Evolutionary conservation across 1,140 invertebrate genomes (phyloP).

Genomic region (Archivesica marissinica): DNA sequence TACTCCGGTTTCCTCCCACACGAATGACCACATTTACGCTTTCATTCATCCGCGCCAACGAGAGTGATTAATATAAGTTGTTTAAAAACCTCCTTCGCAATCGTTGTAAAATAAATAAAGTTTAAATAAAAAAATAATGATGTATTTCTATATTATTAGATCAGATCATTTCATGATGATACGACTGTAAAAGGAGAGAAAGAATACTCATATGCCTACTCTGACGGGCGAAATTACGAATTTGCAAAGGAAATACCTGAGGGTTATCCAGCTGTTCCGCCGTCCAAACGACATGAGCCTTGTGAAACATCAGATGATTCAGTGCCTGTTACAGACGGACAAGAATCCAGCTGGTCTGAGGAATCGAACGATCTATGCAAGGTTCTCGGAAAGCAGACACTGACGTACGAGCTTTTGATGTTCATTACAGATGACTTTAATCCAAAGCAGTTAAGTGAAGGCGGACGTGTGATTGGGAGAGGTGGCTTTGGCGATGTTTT

Average conservation of each 20-base stretch:
- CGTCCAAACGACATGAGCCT: not conserved
- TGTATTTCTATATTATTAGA: not conserved
- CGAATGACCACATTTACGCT: too few species aligned
- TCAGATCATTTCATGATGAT: conserved; percentile 4
- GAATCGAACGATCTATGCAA: conserved; percentile 12
- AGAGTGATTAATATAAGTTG: too few species aligned
- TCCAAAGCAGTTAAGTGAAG: conserved; percentile 69
- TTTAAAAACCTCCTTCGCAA: too few species aligned
- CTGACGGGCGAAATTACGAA: not conserved
- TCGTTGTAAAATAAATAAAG: too few species aligned
- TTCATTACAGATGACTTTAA: conserved; percentile 81
- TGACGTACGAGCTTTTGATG: conserved; percentile 83
- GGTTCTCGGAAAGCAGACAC: conserved; percentile 59
- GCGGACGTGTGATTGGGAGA: conserved; percentile 85
- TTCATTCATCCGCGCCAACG: too few species aligned
- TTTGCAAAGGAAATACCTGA: conserved; percentile 27
- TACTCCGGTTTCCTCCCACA: too few species aligned
- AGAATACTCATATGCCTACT: conserved; percentile 11
- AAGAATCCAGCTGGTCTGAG: not conserved
- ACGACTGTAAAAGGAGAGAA: not conserved
- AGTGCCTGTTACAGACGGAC: not conserved
- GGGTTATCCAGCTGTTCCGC: not conserved
- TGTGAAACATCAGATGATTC: conserved; percentile 8
- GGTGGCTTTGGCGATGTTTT: conserved; percentile 90
- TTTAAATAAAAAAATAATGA: too few species aligned